These are phyloP conservation scores for Hemiscyllium ocellatum DNA, from an alignment of 2,113 vertebrate species.

Conservation along the genomic window DNA sequence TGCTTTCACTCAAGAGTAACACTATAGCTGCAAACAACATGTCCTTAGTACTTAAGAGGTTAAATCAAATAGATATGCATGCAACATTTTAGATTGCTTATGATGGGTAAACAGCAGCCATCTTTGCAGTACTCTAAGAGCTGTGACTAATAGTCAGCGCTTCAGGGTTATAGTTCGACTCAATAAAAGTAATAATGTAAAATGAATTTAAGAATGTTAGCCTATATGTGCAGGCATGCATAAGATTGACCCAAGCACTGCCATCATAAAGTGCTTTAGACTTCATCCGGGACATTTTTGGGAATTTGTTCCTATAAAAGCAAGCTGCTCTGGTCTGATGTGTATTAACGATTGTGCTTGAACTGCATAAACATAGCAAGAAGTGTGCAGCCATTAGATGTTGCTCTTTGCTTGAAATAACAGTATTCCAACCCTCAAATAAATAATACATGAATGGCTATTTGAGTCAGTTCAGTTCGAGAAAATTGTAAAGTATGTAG, in stretches of 20 bases:
- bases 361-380: neutral
- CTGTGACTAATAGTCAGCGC: constrained; percentile 24
- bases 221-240: neutral
- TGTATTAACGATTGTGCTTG: neutral
- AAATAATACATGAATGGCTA: constrained; percentile 11
- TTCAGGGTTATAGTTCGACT: constrained; percentile 32
- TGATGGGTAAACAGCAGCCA: neutral
- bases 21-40: neutral
- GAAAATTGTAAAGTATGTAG: neutral
- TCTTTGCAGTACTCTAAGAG: neutral
- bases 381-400: neutral
- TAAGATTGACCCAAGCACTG: neutral
- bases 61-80: neutral
- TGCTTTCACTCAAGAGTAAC: neutral
- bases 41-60: neutral
- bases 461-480: neutral
- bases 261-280: neutral
- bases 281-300: neutral
- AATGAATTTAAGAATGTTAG: constrained; percentile 24
- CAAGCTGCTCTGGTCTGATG: neutral
- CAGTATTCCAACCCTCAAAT: neutral
- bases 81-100: neutral
- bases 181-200: constrained; percentile 16
- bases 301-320: neutral
- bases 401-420: neutral